phyloP scores from a whole-genome alignment of 2,888 invertebrate species.

The Drosophila tanythrix region DNA sequence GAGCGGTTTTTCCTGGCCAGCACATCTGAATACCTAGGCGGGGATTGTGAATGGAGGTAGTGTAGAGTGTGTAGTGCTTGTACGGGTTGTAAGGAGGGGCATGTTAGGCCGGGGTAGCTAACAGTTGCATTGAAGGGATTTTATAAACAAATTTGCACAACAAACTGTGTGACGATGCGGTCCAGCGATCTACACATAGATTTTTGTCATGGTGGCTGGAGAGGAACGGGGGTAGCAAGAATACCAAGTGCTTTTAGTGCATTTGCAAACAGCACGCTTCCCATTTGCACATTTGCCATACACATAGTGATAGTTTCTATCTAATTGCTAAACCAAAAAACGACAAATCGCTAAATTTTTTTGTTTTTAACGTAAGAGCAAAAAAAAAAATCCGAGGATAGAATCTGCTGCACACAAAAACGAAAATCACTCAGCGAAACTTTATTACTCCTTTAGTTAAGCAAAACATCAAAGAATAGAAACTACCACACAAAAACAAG shows the following conservation, averaged over 20 bases:
- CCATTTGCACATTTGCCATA: constrained; percentile 43
- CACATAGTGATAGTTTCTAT: constrained; percentile 34
- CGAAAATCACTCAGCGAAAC: neutral
- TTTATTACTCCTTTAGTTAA: neutral
- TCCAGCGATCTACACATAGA: constrained; percentile 28
- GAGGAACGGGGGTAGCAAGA: neutral
- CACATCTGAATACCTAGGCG: constrained; percentile 64
- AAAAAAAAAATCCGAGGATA: neutral
- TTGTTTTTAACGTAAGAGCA: neutral
- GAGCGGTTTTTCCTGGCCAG: constrained; percentile 46
- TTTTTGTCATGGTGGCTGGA: neutral
- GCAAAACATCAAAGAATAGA: neutral
- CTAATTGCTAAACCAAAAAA: constrained; percentile 55
- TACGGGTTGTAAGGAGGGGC: neutral
- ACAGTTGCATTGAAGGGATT: constrained; percentile 55
- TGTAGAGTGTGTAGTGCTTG: neutral
- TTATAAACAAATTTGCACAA: constrained; percentile 49
- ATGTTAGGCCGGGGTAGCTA: neutral
- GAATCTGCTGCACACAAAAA: neutral
- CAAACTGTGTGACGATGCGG: constrained; percentile 60
- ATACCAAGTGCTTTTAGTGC: constrained; percentile 35
- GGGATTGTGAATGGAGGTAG: neutral
- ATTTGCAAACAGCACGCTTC: constrained; percentile 56
- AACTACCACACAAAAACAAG: neutral
- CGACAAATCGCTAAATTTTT: neutral